Percentiles rank a stretch among this genome's conserved stretches.
Conservation (phyloP, 2,888 invertebrate genomes). For the Ectobius pallidus region DNA sequence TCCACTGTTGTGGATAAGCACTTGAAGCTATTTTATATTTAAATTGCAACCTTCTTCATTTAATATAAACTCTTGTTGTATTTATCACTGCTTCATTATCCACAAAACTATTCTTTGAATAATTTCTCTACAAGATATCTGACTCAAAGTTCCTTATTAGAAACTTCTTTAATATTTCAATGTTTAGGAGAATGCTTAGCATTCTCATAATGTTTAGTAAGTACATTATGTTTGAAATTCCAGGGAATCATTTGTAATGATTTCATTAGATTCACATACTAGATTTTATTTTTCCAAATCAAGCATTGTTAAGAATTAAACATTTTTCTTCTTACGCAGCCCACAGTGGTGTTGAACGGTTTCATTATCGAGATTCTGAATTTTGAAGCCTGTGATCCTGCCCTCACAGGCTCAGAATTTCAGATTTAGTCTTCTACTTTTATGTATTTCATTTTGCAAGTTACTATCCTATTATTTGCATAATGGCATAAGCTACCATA, state of each 20-base stretch:
- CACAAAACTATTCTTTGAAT: neutral
- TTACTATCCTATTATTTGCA: too few species aligned
- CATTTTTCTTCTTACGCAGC: too few species aligned
- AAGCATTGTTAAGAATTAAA: too few species aligned
- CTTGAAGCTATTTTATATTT: neutral
- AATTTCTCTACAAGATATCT: neutral
- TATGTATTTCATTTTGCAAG: neutral
- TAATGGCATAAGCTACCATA: too few species aligned
- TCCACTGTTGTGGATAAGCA: neutral
- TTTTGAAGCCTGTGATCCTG: neutral
- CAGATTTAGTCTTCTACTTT: neutral
- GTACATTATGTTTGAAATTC: too few species aligned
- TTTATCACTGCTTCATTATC: constrained; percentile 8
- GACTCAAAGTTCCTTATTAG: neutral
- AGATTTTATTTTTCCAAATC: too few species aligned
- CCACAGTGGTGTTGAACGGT: too few species aligned
- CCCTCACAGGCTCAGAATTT: neutral
- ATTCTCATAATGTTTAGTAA: too few species aligned
- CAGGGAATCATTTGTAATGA: too few species aligned
- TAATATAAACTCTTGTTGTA: neutral
- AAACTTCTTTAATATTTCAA: neutral
- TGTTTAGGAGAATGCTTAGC: too few species aligned
- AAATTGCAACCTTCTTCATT: neutral
- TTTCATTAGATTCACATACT: too few species aligned
- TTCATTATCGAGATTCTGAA: too few species aligned